Conservation (phyloP, 2,888 invertebrate genomes). For the Seira sanloemensis region DNA sequence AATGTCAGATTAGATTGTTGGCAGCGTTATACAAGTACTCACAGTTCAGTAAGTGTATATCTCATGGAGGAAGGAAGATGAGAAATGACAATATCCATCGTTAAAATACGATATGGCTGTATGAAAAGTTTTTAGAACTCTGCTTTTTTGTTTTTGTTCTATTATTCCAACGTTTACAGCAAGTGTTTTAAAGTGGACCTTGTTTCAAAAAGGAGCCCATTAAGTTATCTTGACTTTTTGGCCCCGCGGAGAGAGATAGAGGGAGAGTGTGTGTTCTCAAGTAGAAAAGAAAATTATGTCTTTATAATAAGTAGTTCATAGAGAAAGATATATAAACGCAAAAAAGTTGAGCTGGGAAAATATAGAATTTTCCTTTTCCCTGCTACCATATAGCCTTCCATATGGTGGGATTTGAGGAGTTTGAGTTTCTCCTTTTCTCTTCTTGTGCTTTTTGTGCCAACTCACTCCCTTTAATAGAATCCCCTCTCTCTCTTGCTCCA, state of each 20-base stretch:
- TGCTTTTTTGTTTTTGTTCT: neutral
- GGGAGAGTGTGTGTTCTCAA: neutral
- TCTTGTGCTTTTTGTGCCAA: neutral
- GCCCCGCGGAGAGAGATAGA: neutral
- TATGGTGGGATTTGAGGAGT: conserved; percentile 42
- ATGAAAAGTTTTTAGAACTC: too few species aligned
- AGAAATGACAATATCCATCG: neutral
- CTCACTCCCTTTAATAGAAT: neutral
- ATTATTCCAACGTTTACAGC: neutral
- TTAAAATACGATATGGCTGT: neutral
- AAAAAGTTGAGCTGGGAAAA: conserved; percentile 6
- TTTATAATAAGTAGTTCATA: neutral
- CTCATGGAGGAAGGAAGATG: neutral
- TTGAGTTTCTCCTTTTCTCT: conserved; percentile 35
- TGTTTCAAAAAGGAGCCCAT: neutral
- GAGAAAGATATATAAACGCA: neutral
- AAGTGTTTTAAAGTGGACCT: neutral
- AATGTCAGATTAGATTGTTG: neutral
- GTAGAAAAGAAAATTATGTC: neutral
- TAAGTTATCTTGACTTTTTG: conserved; percentile 51
- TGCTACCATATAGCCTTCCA: conserved; percentile 18
- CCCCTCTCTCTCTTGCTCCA: neutral
- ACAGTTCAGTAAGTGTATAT: too few species aligned
- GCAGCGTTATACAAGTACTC: neutral
- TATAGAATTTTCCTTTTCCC: conserved; percentile 15